These are phyloP conservation scores for Bradypodion pumilum DNA, from an alignment of 2,797 vertebrate genomes.

Conservation along the genomic window DNA sequence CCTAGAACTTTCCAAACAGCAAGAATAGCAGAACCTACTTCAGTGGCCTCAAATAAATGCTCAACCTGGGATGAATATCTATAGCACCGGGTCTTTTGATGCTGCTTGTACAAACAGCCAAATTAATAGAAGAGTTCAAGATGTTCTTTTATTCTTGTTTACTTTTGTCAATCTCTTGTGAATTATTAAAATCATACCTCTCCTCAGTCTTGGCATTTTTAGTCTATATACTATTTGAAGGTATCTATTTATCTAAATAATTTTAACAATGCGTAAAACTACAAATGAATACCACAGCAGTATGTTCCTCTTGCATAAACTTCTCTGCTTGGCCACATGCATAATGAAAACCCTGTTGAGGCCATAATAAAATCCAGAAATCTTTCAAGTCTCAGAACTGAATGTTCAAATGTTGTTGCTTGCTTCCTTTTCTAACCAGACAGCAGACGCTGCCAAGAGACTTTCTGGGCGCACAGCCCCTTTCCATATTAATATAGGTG, in stretches of 20 bases:
- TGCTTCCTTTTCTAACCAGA: constrained; percentile 82
- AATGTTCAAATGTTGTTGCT: constrained; percentile 81
- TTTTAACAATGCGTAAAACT: constrained; percentile 75
- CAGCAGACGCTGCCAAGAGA: constrained; percentile 76
- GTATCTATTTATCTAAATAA: constrained; percentile 71
- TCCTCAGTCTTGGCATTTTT: constrained; percentile 38
- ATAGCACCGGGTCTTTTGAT: not conserved
- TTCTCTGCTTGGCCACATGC: constrained; percentile 75
- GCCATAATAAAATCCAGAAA: constrained; percentile 79
- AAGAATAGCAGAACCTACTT: not conserved
- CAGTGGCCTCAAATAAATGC: constrained; percentile 21
- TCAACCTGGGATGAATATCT: constrained; percentile 39
- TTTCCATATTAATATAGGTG: constrained; percentile 66
- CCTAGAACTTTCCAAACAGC: constrained; percentile 23
- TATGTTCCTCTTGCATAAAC: constrained; percentile 77
- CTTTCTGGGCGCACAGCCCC: constrained; percentile 74
- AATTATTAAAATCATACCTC: constrained; percentile 19
- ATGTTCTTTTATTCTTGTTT: constrained; percentile 11
- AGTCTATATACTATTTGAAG: constrained; percentile 64
- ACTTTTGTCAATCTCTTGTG: constrained; percentile 20
- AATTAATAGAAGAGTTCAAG: not conserved
- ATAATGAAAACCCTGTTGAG: constrained; percentile 83
- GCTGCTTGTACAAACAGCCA: constrained; percentile 21
- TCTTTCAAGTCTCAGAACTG: constrained; percentile 78
- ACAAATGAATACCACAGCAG: constrained; percentile 75